Percentiles rank a stretch among this genome's conserved stretches.
Conservation (phyloP, 2,113 vertebrate species). For the Tetraodon nigroviridis region DNA sequence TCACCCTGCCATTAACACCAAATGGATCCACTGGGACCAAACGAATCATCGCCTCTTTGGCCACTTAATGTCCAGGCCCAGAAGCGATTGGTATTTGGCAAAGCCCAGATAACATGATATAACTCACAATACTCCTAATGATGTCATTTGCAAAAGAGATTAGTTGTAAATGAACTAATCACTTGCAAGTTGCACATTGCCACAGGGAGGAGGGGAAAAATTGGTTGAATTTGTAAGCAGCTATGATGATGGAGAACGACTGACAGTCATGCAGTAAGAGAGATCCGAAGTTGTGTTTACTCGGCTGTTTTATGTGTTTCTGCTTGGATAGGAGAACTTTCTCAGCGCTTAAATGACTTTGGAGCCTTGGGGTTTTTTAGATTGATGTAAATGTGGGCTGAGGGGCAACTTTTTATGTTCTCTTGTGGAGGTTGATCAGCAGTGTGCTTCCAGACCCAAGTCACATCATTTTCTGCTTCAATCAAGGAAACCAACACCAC, state of each 20-base stretch:
- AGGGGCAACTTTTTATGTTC: conserved; percentile 46
- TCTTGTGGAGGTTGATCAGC: conserved; percentile 24
- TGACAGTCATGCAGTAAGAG: conserved; percentile 64
- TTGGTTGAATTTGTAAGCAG: conserved; percentile 65
- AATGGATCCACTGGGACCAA: conserved; percentile 21
- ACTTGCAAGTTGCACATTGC: conserved; percentile 50
- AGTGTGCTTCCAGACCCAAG: conserved; percentile 21
- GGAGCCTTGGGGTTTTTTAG: conserved; percentile 45
- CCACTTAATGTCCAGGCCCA: conserved; percentile 35
- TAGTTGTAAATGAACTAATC: conserved; percentile 67
- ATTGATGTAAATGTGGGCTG: conserved; percentile 49
- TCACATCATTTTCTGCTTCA: not conserved
- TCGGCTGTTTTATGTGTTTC: conserved; percentile 65
- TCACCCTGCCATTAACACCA: conserved; percentile 15
- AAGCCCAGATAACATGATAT: conserved; percentile 41
- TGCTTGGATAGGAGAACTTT: conserved; percentile 58
- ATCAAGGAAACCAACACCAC: too few species aligned
- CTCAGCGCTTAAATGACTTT: conserved; percentile 58
- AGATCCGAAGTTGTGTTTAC: conserved; percentile 71
- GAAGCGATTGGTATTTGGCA: conserved; percentile 32
- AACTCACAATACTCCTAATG: conserved; percentile 64
- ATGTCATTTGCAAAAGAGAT: conserved; percentile 50
- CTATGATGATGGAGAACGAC: conserved; percentile 67
- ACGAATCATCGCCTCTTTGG: conserved; percentile 36
- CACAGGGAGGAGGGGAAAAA: conserved; percentile 39